Base-by-base conservation (phyloP, 2,113 vertebrate genomes). In the Entelurus aequoreus region DNA sequence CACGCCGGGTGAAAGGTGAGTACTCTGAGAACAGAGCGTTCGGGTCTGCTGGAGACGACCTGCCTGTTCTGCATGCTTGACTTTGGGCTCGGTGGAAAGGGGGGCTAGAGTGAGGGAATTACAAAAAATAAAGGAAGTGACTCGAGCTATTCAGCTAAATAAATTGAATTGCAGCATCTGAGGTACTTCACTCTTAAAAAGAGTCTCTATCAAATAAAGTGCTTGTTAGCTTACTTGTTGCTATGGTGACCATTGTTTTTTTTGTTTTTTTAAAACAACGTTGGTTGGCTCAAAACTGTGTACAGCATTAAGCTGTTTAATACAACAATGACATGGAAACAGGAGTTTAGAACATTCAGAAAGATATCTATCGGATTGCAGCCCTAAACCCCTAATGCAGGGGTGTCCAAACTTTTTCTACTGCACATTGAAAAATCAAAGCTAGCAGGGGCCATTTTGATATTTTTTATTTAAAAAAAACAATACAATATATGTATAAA, bases 1-100 rank as follows among this genome's bases (percentile, higher is more conserved):
- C 74, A 81, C 69, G 77, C 70, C 46, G 72, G 86, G 84, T 87
- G 87, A 88, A 89, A 89, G 87, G 87, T 89, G 87, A 89, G 86
- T 87, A 89, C 80, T 84, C 87, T 89, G 87, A 87, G 87, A 89
- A 89, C 83, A 55, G 75, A 77, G 82, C 44, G 79, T 88, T 89
- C 84, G 78, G 83, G 83, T 87, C 87, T 83, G 82, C 74, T 81
- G 38, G 69, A 82, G 77, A 71, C 65, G 79, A 84, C 81, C 80
- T 74, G 82, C 71, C 48, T 77, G 79, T 86, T 87, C 83, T 86
- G 86, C 84, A 82, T 86, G 87, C 84, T 88, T 87, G 87, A 86
- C 72, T 83, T 76, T 83, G 76, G 77, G 77, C 50, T 72, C 77
- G 63, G 66, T 75, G 63, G 71, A 65, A 11, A 50, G 73, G 59